These are phyloP conservation scores for Drosophila ochracea DNA, from an alignment of 2,888 invertebrate genomes.

Conservation along the genomic window DNA sequence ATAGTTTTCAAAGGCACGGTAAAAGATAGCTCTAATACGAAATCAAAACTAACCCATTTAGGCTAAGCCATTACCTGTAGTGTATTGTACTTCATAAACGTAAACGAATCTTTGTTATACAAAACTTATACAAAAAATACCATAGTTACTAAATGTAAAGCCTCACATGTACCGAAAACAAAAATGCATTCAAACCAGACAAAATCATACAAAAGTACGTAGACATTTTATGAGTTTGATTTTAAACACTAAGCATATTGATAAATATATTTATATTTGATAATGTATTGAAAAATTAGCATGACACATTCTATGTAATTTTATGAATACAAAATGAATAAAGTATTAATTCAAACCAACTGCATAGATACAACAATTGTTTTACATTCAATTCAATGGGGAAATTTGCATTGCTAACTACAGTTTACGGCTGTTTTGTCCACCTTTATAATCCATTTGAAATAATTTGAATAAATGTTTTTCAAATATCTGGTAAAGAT, in stretches of 20 bases:
- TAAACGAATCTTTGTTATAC: slow-evolving; percentile 37
- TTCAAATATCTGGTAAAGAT: background rate
- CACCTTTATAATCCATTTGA: background rate
- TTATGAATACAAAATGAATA: slow-evolving; percentile 67
- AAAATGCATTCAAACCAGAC: slow-evolving; percentile 37
- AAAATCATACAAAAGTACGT: slow-evolving; percentile 22
- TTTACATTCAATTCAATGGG: background rate
- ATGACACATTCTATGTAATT: slow-evolving; percentile 62
- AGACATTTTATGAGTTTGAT: slow-evolving; percentile 46
- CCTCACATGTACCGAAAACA: slow-evolving; percentile 38
- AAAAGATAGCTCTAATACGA: slow-evolving; percentile 66
- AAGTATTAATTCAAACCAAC: slow-evolving; percentile 76
- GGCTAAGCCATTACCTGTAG: slow-evolving; percentile 60
- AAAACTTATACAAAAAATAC: slow-evolving; percentile 33
- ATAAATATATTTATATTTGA: slow-evolving; percentile 53
- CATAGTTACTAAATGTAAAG: slow-evolving; percentile 55
- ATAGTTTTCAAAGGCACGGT: slow-evolving; percentile 72
- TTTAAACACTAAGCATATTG: slow-evolving; percentile 41
- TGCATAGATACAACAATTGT: background rate
- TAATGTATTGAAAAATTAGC: slow-evolving; percentile 44
- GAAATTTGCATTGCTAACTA: background rate
- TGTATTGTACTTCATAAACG: slow-evolving; percentile 45
- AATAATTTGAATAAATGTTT: background rate
- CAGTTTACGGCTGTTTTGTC: background rate
- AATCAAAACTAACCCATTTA: slow-evolving; percentile 57